These are phyloP conservation scores for Poliocrania exsul DNA, from an alignment of 2,797 vertebrate species.

Conservation along the genomic window DNA sequence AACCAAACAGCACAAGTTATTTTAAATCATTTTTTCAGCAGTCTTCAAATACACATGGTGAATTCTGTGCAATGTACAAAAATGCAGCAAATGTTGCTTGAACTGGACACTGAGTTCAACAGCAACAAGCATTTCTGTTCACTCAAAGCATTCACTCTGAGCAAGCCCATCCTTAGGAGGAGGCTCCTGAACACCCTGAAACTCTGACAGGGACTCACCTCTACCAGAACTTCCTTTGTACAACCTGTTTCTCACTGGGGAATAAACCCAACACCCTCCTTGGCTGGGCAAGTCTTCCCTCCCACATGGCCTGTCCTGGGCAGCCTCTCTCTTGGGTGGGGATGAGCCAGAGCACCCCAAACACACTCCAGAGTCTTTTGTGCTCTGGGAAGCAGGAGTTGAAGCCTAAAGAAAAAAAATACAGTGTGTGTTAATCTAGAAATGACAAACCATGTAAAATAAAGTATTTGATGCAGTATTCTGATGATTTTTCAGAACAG, in stretches of 20 bases:
- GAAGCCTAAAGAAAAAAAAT: slow-evolving; percentile 69
- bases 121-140: background rate
- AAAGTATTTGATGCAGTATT: background rate
- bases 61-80: background rate
- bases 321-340: slow-evolving; percentile 36
- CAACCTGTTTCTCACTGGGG: slow-evolving; percentile 68
- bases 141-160: background rate
- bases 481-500: background rate
- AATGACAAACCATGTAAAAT: background rate
- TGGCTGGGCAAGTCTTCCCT: slow-evolving; percentile 28
- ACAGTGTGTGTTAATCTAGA: background rate
- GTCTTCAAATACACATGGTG: background rate
- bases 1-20: background rate
- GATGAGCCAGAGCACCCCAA: slow-evolving; percentile 78
- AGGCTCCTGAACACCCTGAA: background rate
- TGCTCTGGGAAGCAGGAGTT: slow-evolving; percentile 82
- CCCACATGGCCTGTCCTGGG: slow-evolving; percentile 8
- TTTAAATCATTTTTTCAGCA: background rate
- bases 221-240: slow-evolving; percentile 23
- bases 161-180: background rate
- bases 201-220: slow-evolving; percentile 56
- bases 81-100: background rate
- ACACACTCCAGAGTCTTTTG: slow-evolving; percentile 88
- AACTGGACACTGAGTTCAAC: background rate
- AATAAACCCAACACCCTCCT: slow-evolving; percentile 79